phyloP scores from a whole-genome alignment of 2,888 invertebrate species.

The Teleogryllus oceanicus region DNA sequence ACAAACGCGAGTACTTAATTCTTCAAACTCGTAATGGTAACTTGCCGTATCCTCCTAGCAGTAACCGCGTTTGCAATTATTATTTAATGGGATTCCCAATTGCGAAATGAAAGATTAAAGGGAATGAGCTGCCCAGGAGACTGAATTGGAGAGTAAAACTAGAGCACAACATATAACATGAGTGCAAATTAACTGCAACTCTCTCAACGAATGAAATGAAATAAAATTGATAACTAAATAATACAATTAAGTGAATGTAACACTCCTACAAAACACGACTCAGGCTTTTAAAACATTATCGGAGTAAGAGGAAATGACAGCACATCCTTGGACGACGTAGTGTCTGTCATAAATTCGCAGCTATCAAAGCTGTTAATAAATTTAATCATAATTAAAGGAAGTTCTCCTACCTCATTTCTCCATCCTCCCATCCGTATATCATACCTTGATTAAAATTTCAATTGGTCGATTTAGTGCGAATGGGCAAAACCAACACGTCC shows the following conservation, averaged over 20 bases:
- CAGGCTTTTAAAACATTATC: too few relatives aligned
- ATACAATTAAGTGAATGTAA: neutral
- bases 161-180: too few relatives aligned
- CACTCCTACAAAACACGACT: neutral
- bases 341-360: neutral
- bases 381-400: slow-evolving; percentile 2
- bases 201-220: neutral
- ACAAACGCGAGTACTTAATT: neutral
- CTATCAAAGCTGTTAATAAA: neutral
- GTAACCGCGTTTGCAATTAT: neutral
- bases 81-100: neutral
- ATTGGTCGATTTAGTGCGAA: neutral
- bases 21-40: neutral
- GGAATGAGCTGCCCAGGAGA: too few relatives aligned
- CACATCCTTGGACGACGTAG: too few relatives aligned
- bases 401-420: neutral
- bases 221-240: neutral
- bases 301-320: too few relatives aligned
- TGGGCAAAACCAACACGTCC: neutral
- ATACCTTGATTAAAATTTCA: slow-evolving; percentile 7
- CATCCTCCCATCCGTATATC: neutral
- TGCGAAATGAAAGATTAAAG: too few relatives aligned
- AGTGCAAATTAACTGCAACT: too few relatives aligned
- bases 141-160: too few relatives aligned
- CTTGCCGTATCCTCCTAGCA: neutral